phyloP scores from a whole-genome alignment of 1,140 invertebrate species.

The Charaxes varanes region DNA sequence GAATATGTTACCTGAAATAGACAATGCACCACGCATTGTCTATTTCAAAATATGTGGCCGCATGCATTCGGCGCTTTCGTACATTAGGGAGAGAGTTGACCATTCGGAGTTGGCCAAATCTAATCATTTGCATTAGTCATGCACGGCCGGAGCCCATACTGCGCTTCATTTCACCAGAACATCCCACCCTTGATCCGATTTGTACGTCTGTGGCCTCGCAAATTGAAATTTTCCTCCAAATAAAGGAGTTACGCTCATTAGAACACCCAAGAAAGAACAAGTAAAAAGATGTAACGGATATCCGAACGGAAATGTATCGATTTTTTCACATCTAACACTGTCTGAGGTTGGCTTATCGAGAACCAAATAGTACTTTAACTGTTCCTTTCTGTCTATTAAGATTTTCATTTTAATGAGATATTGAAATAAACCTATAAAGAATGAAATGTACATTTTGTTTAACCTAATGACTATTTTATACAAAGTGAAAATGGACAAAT shows the following conservation, averaged over 20 bases:
- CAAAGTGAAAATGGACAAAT: too few relatives aligned
- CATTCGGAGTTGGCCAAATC: conserved; percentile 65
- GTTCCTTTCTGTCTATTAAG: too few relatives aligned
- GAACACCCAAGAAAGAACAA: conserved; percentile 13
- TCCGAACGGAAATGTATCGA: too few relatives aligned
- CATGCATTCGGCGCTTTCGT: conserved; percentile 7
- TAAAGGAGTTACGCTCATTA: conserved; percentile 18
- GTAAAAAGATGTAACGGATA: too few relatives aligned
- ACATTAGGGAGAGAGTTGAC: conserved; percentile 36
- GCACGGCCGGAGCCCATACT: conserved; percentile 54
- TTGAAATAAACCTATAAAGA: too few relatives aligned
- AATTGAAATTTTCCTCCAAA: conserved; percentile 31
- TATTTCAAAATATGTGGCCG: neutral
- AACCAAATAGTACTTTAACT: too few relatives aligned
- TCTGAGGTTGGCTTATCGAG: too few relatives aligned
- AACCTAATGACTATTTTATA: too few relatives aligned
- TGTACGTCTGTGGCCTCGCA: conserved; percentile 38
- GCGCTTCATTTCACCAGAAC: conserved; percentile 65
- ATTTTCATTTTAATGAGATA: too few relatives aligned
- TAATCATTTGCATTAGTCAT: conserved; percentile 68
- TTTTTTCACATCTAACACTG: too few relatives aligned
- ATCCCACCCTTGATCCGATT: conserved; percentile 53
- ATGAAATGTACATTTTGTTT: too few relatives aligned
- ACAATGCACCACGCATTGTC: neutral
- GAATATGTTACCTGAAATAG: neutral